Conservation (phyloP, 2,113 vertebrate species). For the Daphoenositta chrysoptera region DNA sequence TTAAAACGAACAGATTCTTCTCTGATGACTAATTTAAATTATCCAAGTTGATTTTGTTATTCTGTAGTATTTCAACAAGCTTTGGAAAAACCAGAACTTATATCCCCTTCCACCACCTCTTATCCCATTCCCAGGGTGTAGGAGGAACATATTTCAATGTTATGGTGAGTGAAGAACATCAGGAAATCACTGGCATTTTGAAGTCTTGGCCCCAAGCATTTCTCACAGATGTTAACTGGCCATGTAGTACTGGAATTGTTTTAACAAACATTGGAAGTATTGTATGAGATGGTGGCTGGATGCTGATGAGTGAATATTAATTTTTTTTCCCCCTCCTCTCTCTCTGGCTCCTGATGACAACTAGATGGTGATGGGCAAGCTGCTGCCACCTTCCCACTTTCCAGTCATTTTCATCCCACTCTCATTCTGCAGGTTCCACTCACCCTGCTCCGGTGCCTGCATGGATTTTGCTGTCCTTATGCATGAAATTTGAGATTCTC, state of each 20-base stretch:
- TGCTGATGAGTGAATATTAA: background rate
- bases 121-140: background rate
- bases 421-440: background rate
- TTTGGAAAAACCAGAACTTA: background rate
- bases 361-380: background rate
- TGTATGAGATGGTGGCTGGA: background rate
- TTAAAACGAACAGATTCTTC: background rate
- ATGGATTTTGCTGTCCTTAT: background rate
- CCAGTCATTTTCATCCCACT: background rate
- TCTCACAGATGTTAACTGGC: background rate
- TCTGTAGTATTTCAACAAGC: background rate
- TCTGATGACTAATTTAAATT: background rate
- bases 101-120: background rate
- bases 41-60: background rate
- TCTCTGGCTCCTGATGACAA: background rate
- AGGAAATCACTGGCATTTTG: background rate
- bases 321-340: background rate
- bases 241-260: background rate
- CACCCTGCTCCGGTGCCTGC: background rate
- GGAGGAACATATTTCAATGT: background rate
- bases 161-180: background rate
- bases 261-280: background rate
- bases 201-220: background rate
- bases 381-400: background rate
- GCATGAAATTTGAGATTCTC: background rate